Evolutionary conservation across 2,113 vertebrate genomes (phyloP).

Genomic region (Gnathonemus echidnorhynchus): DNA sequence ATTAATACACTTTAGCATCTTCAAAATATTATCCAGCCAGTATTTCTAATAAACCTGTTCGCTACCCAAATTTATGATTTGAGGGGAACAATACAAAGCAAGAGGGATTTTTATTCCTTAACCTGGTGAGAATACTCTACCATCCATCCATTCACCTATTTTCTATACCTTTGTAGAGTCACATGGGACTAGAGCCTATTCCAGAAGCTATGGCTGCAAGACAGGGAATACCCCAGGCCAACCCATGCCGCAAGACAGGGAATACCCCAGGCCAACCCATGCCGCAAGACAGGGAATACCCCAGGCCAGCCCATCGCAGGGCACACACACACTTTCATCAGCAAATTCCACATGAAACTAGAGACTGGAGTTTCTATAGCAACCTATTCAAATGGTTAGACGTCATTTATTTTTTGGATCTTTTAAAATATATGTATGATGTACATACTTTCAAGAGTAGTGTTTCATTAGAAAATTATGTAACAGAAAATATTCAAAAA

Average conservation of each 20-base stretch:
- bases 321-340: neutral
- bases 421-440: conserved; percentile 28
- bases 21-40: neutral
- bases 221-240: neutral
- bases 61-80: neutral
- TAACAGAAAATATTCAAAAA: conserved; percentile 30
- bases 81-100: neutral
- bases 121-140: neutral
- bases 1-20: neutral
- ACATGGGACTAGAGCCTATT: neutral
- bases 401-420: conserved; percentile 9
- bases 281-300: too few species aligned
- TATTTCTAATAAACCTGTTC: neutral
- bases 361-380: conserved; percentile 30
- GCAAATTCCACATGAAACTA: conserved; percentile 13
- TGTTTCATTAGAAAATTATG: conserved; percentile 8
- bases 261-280: neutral
- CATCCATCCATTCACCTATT: neutral
- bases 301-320: neutral
- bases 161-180: neutral
- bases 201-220: neutral
- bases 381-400: conserved; percentile 23
- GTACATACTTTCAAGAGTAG: neutral
- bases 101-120: neutral
- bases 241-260: neutral